These are phyloP conservation scores for Carassius carassius DNA, from an alignment of 2,113 vertebrate species.

Conservation along the genomic window DNA sequence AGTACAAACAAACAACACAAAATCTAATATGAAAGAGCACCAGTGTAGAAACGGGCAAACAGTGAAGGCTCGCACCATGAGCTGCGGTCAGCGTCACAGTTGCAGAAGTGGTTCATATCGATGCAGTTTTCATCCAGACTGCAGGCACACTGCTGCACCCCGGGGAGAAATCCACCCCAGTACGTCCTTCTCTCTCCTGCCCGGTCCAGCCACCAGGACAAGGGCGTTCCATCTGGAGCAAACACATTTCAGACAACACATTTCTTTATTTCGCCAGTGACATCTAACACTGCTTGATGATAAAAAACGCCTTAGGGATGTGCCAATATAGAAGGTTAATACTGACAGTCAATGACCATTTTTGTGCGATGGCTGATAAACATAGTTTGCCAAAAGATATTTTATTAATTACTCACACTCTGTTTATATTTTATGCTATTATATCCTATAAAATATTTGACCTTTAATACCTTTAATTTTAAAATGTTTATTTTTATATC, in stretches of 20 bases:
- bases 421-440: neutral
- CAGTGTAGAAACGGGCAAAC: neutral
- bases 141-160: constrained; percentile 84
- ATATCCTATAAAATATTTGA: too few relatives aligned
- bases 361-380: neutral
- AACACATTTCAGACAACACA: constrained; percentile 20
- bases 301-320: neutral
- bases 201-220: constrained; percentile 85
- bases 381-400: neutral
- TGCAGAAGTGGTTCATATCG: constrained; percentile 85
- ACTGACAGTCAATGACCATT: neutral
- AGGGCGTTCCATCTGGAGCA: constrained; percentile 79
- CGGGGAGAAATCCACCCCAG: constrained; percentile 84
- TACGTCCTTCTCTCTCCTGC: constrained; percentile 80
- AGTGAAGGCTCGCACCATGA: constrained; percentile 75
- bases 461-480: too few relatives aligned
- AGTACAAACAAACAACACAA: neutral
- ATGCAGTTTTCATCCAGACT: constrained; percentile 85
- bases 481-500: neutral
- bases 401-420: neutral
- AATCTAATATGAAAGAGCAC: neutral
- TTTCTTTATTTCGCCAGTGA: constrained; percentile 5
- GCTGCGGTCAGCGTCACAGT: constrained; percentile 84
- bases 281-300: neutral
- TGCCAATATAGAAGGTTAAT: constrained; percentile 1